Base-by-base conservation (phyloP, 2,888 invertebrate genomes). In the Amphimallon solstitiale region DNA sequence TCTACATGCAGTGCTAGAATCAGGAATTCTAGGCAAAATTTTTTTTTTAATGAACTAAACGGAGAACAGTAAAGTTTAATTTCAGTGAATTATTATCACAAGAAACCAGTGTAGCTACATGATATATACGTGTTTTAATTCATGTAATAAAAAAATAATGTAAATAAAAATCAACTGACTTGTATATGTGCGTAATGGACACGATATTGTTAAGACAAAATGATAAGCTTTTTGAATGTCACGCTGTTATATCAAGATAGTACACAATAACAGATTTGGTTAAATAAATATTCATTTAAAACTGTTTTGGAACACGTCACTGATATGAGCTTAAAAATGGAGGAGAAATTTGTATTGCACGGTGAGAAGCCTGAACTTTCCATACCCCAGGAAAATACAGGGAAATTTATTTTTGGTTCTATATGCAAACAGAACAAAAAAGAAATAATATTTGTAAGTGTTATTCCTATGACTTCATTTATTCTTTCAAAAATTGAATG, bases 391-490 rank as follows among this genome's bases (percentile, higher is more conserved):
- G 64, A 48, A 56, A 65, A 65, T 56, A 29, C 49, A 4, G 64
- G 64, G 35, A 45, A 46, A 14, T 54, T 40, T 21, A 35, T 65
- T n/a, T 29, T 23, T 21, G 15, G 59, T 17, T 12, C 35, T 1
- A n/a, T 65, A 19, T 10, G 15, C 23, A 17, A 10, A 19, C 59
- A 34, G 2, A 37, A 48, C 10, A 48, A 38, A 49, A 23, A 56
- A 12, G 35, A 46, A 21, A 29, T 59, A 2, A 21, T 56, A 48
- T 46, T 65, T 29, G 64, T 65, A 65, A 56, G 64, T 56, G 34
- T 34, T 40, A 19, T n/a, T 19, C 5, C n/a, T n/a, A n/a, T n/a
- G n/a, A n/a, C n/a, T n/a, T n/a, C n/a, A n/a, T n/a, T n/a, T n/a
- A n/a, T n/a, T n/a, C n/a, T n/a, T n/a, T n/a, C n/a, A n/a, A n/a